phyloP scores from a whole-genome alignment of 1,140 invertebrate species.

The Melanaphis sacchari region DNA sequence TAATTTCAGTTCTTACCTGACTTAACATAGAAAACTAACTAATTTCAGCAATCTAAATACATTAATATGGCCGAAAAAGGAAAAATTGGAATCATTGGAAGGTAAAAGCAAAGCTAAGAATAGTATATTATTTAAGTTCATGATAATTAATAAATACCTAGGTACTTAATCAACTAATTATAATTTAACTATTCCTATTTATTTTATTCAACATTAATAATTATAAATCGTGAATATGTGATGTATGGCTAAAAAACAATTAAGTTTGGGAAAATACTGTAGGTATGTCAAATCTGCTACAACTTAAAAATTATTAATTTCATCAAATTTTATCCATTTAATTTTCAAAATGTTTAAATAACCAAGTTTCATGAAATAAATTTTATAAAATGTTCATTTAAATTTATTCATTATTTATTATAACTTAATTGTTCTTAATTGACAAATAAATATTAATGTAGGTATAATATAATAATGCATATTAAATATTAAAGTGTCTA shows the following conservation, averaged over 20 bases:
- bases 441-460: no score
- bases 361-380: no score
- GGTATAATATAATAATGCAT: no score
- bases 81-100: constrained; percentile 58
- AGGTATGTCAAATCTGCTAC: no score
- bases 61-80: constrained; percentile 40
- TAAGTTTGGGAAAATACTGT: no score
- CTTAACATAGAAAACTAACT: neutral
- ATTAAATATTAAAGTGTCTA: no score
- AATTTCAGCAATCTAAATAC: neutral
- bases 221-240: neutral
- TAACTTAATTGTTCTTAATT: no score
- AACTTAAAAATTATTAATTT: neutral
- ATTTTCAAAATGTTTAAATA: no score
- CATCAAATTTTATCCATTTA: no score
- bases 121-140: neutral
- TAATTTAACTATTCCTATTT: neutral
- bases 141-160: neutral
- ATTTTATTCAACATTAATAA: neutral
- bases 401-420: no score
- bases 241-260: no score
- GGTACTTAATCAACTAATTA: neutral
- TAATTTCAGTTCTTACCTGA: neutral
- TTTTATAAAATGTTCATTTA: no score
- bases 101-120: neutral